Evolutionary conservation across 2,888 invertebrate species (phyloP).

Genomic region (Caenorhabditis macrosperma): DNA sequence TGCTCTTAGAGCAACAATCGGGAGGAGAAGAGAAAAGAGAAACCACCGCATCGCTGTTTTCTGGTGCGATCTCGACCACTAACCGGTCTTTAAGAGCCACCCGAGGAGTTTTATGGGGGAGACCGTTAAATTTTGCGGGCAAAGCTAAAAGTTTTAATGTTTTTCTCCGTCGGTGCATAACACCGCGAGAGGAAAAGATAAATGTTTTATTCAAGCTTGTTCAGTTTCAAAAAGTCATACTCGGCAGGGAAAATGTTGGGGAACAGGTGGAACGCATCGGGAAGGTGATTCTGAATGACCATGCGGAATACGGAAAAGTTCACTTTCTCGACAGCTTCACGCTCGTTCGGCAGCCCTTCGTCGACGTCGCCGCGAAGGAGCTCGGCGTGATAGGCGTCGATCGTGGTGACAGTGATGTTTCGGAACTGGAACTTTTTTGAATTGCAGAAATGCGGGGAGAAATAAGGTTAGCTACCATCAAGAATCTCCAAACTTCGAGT

Average conservation of each 20-base stretch:
- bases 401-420: neutral
- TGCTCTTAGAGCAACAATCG: neutral
- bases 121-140: no score
- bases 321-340: slow-evolving; percentile 15
- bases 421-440: slow-evolving; percentile 20
- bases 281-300: slow-evolving; percentile 43
- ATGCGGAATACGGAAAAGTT: slow-evolving; percentile 29
- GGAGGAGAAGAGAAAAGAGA: neutral
- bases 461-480: no score
- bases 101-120: no score
- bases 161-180: no score
- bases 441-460: no score
- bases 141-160: no score
- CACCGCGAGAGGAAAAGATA: no score
- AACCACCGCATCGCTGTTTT: no score
- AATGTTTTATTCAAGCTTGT: neutral
- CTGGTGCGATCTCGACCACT: no score
- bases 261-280: slow-evolving; percentile 13
- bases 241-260: slow-evolving; percentile 51
- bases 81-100: no score
- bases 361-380: slow-evolving; percentile 28
- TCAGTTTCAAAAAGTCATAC: slow-evolving; percentile 29
- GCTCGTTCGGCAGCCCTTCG: slow-evolving; percentile 40
- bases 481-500: slow-evolving; percentile 54
- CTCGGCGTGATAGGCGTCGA: slow-evolving; percentile 43